phyloP scores from a whole-genome alignment of 2,797 vertebrate species.

The Poeciliopsis gracilis region DNA sequence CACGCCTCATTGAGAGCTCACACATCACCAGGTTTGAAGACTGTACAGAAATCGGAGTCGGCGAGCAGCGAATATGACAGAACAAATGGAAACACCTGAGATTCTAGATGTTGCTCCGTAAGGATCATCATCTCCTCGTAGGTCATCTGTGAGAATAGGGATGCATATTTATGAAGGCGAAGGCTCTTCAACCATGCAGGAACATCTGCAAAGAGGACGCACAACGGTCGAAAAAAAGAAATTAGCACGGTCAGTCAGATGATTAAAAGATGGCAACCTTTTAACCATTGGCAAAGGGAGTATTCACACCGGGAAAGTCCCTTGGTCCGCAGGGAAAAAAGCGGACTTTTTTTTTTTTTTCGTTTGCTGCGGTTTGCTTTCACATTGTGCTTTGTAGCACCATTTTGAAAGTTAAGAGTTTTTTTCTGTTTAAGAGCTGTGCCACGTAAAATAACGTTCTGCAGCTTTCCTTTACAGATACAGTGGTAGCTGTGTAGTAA shows the following conservation, averaged over 20 bases:
- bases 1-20: conserved; percentile 75
- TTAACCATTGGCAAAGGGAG: neutral
- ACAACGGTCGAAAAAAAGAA: neutral
- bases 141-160: conserved; percentile 95
- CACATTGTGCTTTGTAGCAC: no score
- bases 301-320: no score
- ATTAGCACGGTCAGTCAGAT: neutral
- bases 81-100: conserved; percentile 83
- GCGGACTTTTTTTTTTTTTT: no score
- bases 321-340: no score
- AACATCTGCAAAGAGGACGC: conserved; percentile 81
- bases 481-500: neutral
- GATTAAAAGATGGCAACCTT: neutral
- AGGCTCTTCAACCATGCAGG: conserved; percentile 96
- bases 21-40: conserved; percentile 65
- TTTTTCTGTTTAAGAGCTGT: neutral
- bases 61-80: conserved; percentile 13
- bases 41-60: conserved; percentile 52
- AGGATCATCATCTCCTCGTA: conserved; percentile 98
- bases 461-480: neutral
- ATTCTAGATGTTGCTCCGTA: conserved; percentile 94
- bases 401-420: no score
- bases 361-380: no score
- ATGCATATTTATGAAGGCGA: conserved; percentile 95
- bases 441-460: neutral